A percentile compares a stretch with the other conserved stretches of the same genome.
phyloP scores from a whole-genome alignment of 2,797 vertebrate species.

The Sebastolobus altivelis region DNA sequence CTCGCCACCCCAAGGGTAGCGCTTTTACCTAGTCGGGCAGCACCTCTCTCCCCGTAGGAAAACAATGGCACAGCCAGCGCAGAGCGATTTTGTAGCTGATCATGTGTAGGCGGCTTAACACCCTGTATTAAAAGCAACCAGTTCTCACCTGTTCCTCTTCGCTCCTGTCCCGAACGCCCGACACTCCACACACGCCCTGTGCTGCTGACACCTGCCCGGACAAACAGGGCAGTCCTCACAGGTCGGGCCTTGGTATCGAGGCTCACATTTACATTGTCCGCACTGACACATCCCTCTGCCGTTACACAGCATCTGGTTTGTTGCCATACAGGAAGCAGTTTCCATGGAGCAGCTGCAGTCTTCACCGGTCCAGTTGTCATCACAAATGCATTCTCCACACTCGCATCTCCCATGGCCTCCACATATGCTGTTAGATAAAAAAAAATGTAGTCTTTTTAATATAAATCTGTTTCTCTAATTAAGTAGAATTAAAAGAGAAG shows the following conservation, averaged over 20 bases:
- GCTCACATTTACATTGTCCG: slow-evolving; percentile 41
- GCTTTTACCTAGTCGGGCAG: too few relatives aligned
- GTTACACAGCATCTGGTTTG: slow-evolving; percentile 56
- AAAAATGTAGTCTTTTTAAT: background rate
- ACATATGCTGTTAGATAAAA: slow-evolving; percentile 59
- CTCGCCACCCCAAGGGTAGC: too few relatives aligned
- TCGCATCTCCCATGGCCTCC: slow-evolving; percentile 59
- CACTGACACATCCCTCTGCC: slow-evolving; percentile 45
- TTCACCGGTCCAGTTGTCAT: slow-evolving; percentile 30
- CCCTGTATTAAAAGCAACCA: background rate
- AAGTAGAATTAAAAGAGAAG: background rate
- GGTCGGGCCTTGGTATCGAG: slow-evolving; percentile 9
- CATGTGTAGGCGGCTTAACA: background rate
- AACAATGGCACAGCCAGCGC: too few relatives aligned
- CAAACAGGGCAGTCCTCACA: slow-evolving; percentile 56
- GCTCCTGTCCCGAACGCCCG: slow-evolving; percentile 41
- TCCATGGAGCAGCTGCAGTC: slow-evolving; percentile 64
- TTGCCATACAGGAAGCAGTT: slow-evolving; percentile 26
- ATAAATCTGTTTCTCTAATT: background rate
- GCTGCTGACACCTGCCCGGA: fast-evolving
- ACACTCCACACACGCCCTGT: slow-evolving; percentile 43
- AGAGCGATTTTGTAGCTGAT: too few relatives aligned
- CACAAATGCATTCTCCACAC: slow-evolving; percentile 58
- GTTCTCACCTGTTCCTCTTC: slow-evolving; percentile 50
- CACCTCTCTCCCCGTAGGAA: too few relatives aligned